Percentiles rank a stretch among this genome's conserved stretches.
Conservation (phyloP, 2,797 vertebrate species). For the Macrochelys suwanniensis region DNA sequence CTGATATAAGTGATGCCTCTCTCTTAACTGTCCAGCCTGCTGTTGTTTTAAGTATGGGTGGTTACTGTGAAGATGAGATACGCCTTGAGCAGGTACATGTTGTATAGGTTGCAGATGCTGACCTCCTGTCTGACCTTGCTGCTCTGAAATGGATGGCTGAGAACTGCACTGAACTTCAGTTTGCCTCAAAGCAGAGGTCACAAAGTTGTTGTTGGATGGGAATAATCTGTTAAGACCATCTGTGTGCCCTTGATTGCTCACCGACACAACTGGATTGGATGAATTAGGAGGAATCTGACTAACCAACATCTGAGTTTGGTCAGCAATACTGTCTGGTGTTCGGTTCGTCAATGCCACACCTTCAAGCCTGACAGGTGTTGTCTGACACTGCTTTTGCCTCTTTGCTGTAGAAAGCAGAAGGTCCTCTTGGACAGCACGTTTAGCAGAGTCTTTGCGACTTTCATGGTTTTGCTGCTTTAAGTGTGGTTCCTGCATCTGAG, state of each 20-base stretch:
- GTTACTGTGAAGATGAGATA: constrained; percentile 88
- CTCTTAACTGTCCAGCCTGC: constrained; percentile 88
- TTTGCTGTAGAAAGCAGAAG: constrained; percentile 91
- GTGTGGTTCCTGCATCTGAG: constrained; percentile 83
- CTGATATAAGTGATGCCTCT: constrained; percentile 94
- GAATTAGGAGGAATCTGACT: constrained; percentile 87
- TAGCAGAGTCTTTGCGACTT: constrained; percentile 92
- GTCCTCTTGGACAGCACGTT: constrained; percentile 92
- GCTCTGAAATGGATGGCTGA: constrained; percentile 87
- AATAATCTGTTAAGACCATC: constrained; percentile 89
- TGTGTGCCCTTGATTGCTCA: constrained; percentile 82
- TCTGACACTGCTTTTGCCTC: constrained; percentile 91
- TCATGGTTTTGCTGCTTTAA: constrained; percentile 84
- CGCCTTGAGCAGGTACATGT: constrained; percentile 85
- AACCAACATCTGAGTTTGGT: constrained; percentile 90
- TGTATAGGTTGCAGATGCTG: constrained; percentile 91
- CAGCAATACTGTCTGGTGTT: constrained; percentile 79
- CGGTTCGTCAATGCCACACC: constrained; percentile 84
- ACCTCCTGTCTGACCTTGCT: constrained; percentile 85
- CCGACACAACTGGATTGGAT: constrained; percentile 83
- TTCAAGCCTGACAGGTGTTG: constrained; percentile 85
- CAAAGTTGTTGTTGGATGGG: constrained; percentile 88
- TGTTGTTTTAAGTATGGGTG: constrained; percentile 91
- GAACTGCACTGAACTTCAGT: constrained; percentile 89
- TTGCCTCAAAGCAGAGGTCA: constrained; percentile 85